These are phyloP conservation scores for Grapholita molesta DNA, from an alignment of 1,140 invertebrate species.

Conservation along the genomic window DNA sequence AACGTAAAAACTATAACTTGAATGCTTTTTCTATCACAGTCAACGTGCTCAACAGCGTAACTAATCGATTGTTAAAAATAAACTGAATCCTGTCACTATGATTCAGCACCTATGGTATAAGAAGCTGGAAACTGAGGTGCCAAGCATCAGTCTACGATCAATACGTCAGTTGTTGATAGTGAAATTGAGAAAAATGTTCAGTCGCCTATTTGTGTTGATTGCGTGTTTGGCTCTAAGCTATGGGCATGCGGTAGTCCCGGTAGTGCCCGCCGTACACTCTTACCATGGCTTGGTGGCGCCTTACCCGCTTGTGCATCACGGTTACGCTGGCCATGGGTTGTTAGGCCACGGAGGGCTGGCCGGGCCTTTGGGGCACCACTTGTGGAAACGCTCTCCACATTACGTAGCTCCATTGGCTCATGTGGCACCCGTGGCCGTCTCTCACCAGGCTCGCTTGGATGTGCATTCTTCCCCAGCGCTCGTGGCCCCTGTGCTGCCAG, in stretches of 20 bases:
- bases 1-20: slow-evolving; percentile 35
- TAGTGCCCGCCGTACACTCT: slow-evolving; percentile 35
- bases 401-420: slow-evolving; percentile 33
- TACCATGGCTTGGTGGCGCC: slow-evolving; percentile 32
- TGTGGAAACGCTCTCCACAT: slow-evolving; percentile 54
- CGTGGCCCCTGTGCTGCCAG: slow-evolving; percentile 38
- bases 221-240: slow-evolving; percentile 42
- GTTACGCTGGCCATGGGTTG: slow-evolving; percentile 26
- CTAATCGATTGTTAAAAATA: slow-evolving; percentile 51
- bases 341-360: slow-evolving; percentile 25
- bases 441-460: slow-evolving; percentile 64
- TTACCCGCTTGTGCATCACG: slow-evolving; percentile 27
- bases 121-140: slow-evolving; percentile 30
- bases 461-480: slow-evolving; percentile 46
- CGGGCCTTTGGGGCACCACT: slow-evolving; percentile 40
- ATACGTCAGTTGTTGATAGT: not conserved
- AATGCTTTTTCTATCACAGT: slow-evolving; percentile 45
- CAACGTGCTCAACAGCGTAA: slow-evolving; percentile 49
- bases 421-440: slow-evolving; percentile 48
- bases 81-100: slow-evolving; percentile 51
- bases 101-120: slow-evolving; percentile 53
- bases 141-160: slow-evolving; percentile 34
- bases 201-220: slow-evolving; percentile 33
- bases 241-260: slow-evolving; percentile 44
- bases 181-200: slow-evolving; percentile 13